A percentile compares a stretch with the other conserved stretches of the same genome.
Conservation (phyloP, 2,888 invertebrate genomes). For the Drosophila siamana region DNA sequence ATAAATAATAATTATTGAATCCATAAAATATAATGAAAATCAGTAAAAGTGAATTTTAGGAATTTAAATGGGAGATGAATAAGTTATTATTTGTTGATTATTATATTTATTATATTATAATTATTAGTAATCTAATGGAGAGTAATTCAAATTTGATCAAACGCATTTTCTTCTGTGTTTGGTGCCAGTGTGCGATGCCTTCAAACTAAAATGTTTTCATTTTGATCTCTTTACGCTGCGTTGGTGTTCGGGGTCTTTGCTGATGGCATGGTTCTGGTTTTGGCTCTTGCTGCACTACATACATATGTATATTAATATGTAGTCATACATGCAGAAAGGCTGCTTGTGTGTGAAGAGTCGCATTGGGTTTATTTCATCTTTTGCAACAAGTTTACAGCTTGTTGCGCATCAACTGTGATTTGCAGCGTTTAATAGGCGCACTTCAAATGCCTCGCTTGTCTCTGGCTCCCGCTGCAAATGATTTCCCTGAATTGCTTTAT, state of each 20-base stretch:
- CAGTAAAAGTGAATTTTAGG: no score
- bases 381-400: slow-evolving; percentile 79
- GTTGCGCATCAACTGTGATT: slow-evolving; percentile 75
- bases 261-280: slow-evolving; percentile 50
- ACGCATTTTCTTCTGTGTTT: background rate
- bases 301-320: slow-evolving; percentile 5
- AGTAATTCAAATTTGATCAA: background rate
- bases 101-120: no score
- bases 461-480: slow-evolving; percentile 61
- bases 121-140: no score
- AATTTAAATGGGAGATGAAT: no score
- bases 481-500: slow-evolving; percentile 79
- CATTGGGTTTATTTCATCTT: slow-evolving; percentile 64
- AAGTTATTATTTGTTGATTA: no score
- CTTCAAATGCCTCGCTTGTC: slow-evolving; percentile 65
- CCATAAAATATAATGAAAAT: no score
- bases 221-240: slow-evolving; percentile 80
- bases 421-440: slow-evolving; percentile 74
- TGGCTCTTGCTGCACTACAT: slow-evolving; percentile 37
- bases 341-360: slow-evolving; percentile 34
- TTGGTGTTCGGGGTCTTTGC: slow-evolving; percentile 63
- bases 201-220: slow-evolving; percentile 73
- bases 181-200: slow-evolving; percentile 48
- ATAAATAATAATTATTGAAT: no score
- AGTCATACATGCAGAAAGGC: background rate